Base-by-base conservation (phyloP, 2,888 invertebrate species). In the Epirrhoe alternata region DNA sequence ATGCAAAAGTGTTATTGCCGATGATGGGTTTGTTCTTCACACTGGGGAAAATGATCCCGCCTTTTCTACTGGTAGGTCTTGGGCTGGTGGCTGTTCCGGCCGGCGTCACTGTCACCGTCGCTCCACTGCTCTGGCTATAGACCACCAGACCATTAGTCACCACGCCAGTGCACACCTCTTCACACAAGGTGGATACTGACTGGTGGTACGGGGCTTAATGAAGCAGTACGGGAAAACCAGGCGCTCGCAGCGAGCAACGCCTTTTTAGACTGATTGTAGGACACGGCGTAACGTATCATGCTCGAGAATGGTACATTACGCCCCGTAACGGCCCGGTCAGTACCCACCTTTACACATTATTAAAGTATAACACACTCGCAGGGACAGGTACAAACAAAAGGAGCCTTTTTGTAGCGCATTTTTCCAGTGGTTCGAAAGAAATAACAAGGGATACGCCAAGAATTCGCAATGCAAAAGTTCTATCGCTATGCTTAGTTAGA, bases 1-100 rank as follows among this genome's bases (percentile, higher is more conserved):
- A 96, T 54, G 96, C 94, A 86, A 97, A 97, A 56, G 97, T 97
- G 73, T 96, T 96, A 91, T 97, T 97, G 63, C 96, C 96, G 68
- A 96, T 95, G 73, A 97, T 95, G 24, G 98, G 97, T 78, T 98
- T 98, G 87, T 97, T 97, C 90, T 97, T 97, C 59, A 97, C 97
- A 84, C 97, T 97, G 8, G 98, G 98, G 90, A 98, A 98, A 86
- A 98, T 97, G 77, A 98, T 95, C 66, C 97, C 97, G 47, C 97
- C 96, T 88, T 97, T 97, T 72, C 97, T 94, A 66, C 83, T 86
- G 73, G 85, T 73, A 65, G 89, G 86, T 59, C 94, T 94, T 49
- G 94, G 88, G 55, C 89, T 88, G n/a, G 90, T 86, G 71, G 74
- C 80, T 33, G 64, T 66, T 64, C 70, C 62, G 63, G 82, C 79